These are phyloP conservation scores for Globia sparganii DNA, from an alignment of 2,888 invertebrate genomes.

Conservation along the genomic window DNA sequence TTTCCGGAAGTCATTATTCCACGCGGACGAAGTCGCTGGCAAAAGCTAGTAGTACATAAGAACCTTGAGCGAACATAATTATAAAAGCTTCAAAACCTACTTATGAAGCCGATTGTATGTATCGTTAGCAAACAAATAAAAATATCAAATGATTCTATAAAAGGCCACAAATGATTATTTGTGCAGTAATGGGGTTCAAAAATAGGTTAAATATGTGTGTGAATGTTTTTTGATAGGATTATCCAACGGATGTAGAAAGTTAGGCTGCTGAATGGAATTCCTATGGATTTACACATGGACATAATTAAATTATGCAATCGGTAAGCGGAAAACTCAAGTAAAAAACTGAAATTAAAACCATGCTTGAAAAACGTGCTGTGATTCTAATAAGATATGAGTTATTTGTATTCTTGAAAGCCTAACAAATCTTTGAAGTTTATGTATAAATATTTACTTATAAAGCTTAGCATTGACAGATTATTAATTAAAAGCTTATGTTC, in stretches of 20 bases:
- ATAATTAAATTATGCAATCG: neutral
- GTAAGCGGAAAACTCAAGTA: neutral
- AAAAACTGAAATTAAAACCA: neutral
- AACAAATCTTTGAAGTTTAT: neutral
- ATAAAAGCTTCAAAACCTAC: constrained; percentile 43
- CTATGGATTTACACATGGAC: no score
- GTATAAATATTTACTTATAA: neutral
- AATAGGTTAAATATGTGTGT: constrained; percentile 29
- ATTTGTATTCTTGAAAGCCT: neutral
- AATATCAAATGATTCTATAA: constrained; percentile 37
- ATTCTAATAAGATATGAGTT: neutral
- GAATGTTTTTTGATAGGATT: neutral
- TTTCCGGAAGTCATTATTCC: no score
- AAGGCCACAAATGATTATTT: constrained; percentile 31
- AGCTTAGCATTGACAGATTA: constrained; percentile 3
- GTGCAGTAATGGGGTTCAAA: constrained; percentile 27
- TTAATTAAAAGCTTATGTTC: neutral
- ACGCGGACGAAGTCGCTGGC: no score
- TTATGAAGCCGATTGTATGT: constrained; percentile 25
- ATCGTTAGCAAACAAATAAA: constrained; percentile 58
- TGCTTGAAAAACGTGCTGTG: neutral
- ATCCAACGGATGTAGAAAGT: neutral
- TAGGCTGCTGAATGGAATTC: neutral
- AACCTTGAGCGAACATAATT: constrained; percentile 51
- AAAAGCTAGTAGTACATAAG: constrained; percentile 25